Evolutionary conservation across 2,888 invertebrate species (phyloP), one percentile per base, ranked within the genome.

Genomic region (Torymus auratus): DNA sequence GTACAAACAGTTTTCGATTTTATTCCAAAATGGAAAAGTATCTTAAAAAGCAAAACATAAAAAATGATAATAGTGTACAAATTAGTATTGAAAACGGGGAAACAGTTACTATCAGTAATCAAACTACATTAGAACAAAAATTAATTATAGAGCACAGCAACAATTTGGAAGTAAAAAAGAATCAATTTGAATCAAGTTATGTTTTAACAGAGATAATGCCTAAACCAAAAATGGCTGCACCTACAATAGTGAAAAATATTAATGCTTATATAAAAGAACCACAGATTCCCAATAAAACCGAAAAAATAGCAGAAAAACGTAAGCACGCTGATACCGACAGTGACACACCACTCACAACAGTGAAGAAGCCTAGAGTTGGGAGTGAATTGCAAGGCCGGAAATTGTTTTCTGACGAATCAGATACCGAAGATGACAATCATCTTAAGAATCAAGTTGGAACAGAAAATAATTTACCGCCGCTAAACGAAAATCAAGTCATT

Each of bases 281-380:
- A 4, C 10, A 50, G 17, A 52, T 7, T 14, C 7, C 20, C 55
- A 62, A 23, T 13, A 64, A n/a, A 23, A 13, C 52, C 17, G 28
- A 17, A 28, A 71, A 78, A 56, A n/a, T 74, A 0, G 62, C 41
- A 13, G 78, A 65, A 55, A 79, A 79, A 14, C 67, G 76, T 58
- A 86, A 85, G 72, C 67, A 84, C 58, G 71, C 84, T 1, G 84
- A 84, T 58, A 77, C 83, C 2, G 86, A 88, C 17, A 86, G 85
- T 52, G 83, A 86, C 7, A 87, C 85, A 0, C 86, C 86, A 0
- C 56, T 84, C 12, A 58, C 80, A 17, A 85, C 83, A 13, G 77
- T 83, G 52, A 89, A 89, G 64, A 88, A 86, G 75, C 82, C 85
- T 55, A 85, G 88, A 60, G 75, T 85, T 20, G 84, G 83, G 56